Evolutionary conservation across 1,140 invertebrate species (phyloP), one percentile per base, ranked within the genome.

Genomic region (Hyposmocoma kahamanoa): DNA sequence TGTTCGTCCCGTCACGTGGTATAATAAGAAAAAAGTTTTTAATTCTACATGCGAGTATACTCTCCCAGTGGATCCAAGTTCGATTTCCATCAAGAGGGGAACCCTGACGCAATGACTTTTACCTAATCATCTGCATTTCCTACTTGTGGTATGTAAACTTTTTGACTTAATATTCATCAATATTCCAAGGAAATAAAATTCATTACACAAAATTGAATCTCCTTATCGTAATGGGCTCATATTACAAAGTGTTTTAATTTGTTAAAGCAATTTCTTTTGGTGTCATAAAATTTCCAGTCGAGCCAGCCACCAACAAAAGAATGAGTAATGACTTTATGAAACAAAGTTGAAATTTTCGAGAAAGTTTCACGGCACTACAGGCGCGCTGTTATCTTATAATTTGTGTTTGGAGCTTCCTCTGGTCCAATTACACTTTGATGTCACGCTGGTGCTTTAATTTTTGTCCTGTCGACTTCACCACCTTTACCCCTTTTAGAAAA

Each of bases 171-270:
- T 28, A 28, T n/a, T n/a, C n/a, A 28, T 28, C 24, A 11, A 28
- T 6, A 28, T 28, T 28, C 24, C 11, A 28, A 28, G 6, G 11
- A 28, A 6, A 6, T 28, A 28, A 28, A 28, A 11, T 28, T 6
- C 6, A 11, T 28, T 6, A 6, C 24, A 28, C 24, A 6, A 11
- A 28, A 28, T 28, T 28, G 11, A 28, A 28, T 6, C 24, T 28
- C 5, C 24, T 28, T 6, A 6, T 28, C 5, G 6, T 6, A 6
- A 28, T 28, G 11, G 6, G 6, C 5, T 28, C 54, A 70, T 62
- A 69, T 77, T 66, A 81, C 68, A 79, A 75, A 76, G 73, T 62
- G 53, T 72, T 82, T 78, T 82, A 82, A 82, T 82, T 78, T 78
- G 66, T 71, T 62, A 63, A 50, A 70, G 72, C 66, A 77, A 74